Percentiles rank a stretch among this genome's conserved stretches.
These are phyloP conservation scores for Drosophila helvetica DNA, from an alignment of 2,888 invertebrate genomes.

Conservation along the genomic window DNA sequence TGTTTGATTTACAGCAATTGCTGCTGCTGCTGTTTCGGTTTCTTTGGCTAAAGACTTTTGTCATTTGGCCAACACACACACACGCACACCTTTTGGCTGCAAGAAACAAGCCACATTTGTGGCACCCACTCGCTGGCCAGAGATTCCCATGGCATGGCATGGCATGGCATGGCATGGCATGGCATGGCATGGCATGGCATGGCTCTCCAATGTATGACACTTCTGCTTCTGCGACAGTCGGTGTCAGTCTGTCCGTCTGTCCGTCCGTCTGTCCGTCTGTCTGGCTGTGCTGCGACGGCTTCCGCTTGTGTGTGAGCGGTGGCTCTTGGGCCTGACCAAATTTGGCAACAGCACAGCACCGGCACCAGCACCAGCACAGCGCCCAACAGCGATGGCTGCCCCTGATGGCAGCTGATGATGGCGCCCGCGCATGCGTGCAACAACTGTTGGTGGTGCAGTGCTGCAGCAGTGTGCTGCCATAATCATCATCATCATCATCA, in stretches of 20 bases:
- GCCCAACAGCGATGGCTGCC: slow-evolving; percentile 48
- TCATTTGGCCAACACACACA: slow-evolving; percentile 35
- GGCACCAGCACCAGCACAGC: no score
- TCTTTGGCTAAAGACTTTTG: slow-evolving; percentile 19
- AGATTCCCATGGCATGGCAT: slow-evolving; percentile 73
- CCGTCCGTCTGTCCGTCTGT: no score
- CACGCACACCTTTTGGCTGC: slow-evolving; percentile 46
- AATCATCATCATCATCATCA: slow-evolving; percentile 63
- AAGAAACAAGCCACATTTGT: slow-evolving; percentile 21
- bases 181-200: slow-evolving; percentile 71
- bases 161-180: slow-evolving; percentile 71
- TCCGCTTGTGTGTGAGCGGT: slow-evolving; percentile 36
- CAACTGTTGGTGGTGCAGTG: slow-evolving; percentile 20
- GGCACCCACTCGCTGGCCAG: slow-evolving; percentile 67
- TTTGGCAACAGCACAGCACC: no score
- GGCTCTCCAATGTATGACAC: slow-evolving; percentile 59
- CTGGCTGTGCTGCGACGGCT: slow-evolving; percentile 17
- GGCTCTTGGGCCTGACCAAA: slow-evolving; percentile 64
- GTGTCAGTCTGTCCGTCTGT: no score
- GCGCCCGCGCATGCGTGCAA: slow-evolving; percentile 76
- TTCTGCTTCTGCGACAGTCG: slow-evolving; percentile 52
- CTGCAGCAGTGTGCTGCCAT: slow-evolving; percentile 18
- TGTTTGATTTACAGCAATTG: slow-evolving; percentile 34
- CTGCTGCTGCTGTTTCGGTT: slow-evolving; percentile 4
- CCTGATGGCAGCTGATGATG: slow-evolving; percentile 70